phyloP scores from a whole-genome alignment of 2,888 invertebrate species.

The Blastobasis adustella region DNA sequence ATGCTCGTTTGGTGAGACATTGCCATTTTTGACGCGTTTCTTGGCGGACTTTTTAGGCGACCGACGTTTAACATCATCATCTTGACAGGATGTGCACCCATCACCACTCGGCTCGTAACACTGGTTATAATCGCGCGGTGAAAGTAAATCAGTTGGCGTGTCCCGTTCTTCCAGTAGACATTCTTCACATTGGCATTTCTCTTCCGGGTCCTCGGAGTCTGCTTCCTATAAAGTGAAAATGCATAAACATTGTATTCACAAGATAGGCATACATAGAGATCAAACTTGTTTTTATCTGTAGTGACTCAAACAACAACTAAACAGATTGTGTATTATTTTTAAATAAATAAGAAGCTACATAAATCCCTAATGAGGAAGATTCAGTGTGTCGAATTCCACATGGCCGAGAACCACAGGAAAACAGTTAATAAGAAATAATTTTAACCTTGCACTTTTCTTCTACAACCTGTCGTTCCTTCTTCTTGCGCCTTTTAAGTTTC shows the following conservation, averaged over 20 bases:
- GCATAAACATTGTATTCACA: background rate
- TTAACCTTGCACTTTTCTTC: constrained; percentile 60
- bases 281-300: too few species aligned
- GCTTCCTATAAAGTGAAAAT: constrained; percentile 38
- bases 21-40: constrained; percentile 66
- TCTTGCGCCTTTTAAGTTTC: constrained; percentile 84
- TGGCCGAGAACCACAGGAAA: too few species aligned
- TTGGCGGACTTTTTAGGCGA: constrained; percentile 54
- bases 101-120: constrained; percentile 48
- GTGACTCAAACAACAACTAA: too few species aligned
- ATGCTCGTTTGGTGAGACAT: constrained; percentile 79
- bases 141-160: constrained; percentile 56
- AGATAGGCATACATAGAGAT: too few species aligned
- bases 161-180: constrained; percentile 59
- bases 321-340: too few species aligned
- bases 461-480: constrained; percentile 74
- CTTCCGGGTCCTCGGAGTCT: constrained; percentile 66
- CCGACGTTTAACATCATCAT: constrained; percentile 51
- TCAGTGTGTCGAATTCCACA: too few species aligned
- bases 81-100: constrained; percentile 67
- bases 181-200: constrained; percentile 67
- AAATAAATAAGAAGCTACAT: too few species aligned
- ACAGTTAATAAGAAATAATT: too few species aligned
- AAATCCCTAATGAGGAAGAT: too few species aligned
- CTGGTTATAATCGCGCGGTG: constrained; percentile 47